A percentile compares a stretch with the other conserved stretches of the same genome.
These are phyloP conservation scores for Cepaea hortensis DNA, from an alignment of 2,888 invertebrate genomes.

Conservation along the genomic window DNA sequence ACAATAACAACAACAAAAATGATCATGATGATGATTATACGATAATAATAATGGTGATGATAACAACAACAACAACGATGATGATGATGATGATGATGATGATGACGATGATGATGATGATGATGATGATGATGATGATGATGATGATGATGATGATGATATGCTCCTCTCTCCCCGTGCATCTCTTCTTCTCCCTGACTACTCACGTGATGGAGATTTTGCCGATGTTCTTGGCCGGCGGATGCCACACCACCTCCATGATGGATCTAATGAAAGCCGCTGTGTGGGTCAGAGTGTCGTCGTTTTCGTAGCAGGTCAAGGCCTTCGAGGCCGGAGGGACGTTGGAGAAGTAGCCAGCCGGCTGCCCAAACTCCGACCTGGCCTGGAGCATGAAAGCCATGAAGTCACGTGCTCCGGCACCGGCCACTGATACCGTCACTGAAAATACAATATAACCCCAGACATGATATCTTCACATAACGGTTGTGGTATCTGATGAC, in stretches of 20 bases:
- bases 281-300: constrained; percentile 52
- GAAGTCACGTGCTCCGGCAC: constrained; percentile 33
- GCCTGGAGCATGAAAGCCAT: constrained; percentile 54
- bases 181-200: background rate
- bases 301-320: constrained; percentile 35
- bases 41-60: background rate
- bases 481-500: too few species aligned
- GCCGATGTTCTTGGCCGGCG: constrained; percentile 48
- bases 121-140: too few species aligned
- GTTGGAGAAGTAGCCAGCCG: constrained; percentile 42
- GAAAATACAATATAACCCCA: background rate
- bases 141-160: too few species aligned
- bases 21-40: background rate
- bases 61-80: too few species aligned
- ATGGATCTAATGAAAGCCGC: constrained; percentile 47
- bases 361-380: constrained; percentile 34
- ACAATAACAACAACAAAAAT: too few species aligned
- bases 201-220: constrained; percentile 49
- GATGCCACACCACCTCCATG: constrained; percentile 51
- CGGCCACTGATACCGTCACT: constrained; percentile 35
- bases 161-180: too few species aligned
- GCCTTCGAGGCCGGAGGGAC: constrained; percentile 47
- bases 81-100: too few species aligned
- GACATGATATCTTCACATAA: too few species aligned
- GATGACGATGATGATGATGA: too few species aligned